Conservation (phyloP, 2,888 invertebrate species). For the Calliphora vomitoria region DNA sequence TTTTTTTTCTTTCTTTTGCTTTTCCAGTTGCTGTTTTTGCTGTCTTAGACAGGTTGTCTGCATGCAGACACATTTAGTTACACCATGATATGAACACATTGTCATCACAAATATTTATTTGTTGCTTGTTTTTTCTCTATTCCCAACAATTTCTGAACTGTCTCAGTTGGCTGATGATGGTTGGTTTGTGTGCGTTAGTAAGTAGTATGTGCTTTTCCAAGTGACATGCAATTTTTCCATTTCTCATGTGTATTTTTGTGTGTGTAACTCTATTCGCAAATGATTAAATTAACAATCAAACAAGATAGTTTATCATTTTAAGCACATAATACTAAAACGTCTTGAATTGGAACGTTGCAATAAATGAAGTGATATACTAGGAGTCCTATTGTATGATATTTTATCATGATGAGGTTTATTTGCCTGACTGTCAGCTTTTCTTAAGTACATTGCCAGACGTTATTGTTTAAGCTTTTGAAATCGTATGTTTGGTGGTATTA, state of each 20-base stretch:
- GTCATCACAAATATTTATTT: slow-evolving; percentile 24
- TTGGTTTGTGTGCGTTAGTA: neutral
- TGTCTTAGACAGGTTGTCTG: slow-evolving; percentile 30
- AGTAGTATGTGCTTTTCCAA: slow-evolving; percentile 6
- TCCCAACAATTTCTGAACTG: slow-evolving; percentile 6
- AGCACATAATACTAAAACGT: slow-evolving; percentile 9
- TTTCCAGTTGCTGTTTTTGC: neutral
- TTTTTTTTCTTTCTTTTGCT: neutral
- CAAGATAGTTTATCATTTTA: slow-evolving; percentile 40
- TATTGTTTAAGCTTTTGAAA: neutral
- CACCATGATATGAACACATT: neutral
- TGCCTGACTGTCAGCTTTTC: neutral
- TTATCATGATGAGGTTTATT: neutral
- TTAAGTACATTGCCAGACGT: neutral
- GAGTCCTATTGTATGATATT: slow-evolving; percentile 1
- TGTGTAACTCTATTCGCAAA: slow-evolving; percentile 35
- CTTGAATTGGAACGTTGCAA: slow-evolving; percentile 14
- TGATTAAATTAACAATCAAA: slow-evolving; percentile 45
- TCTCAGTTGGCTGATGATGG: slow-evolving; percentile 9
- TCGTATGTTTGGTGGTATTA: neutral
- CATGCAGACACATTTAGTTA: neutral
- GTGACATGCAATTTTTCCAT: slow-evolving; percentile 54
- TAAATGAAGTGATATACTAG: slow-evolving; percentile 1
- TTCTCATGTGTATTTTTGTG: neutral
- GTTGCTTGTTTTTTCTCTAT: neutral